Evolutionary conservation across 2,888 invertebrate genomes (phyloP), one percentile per base, ranked within the genome.

Genomic region (Pomacea canaliculata): DNA sequence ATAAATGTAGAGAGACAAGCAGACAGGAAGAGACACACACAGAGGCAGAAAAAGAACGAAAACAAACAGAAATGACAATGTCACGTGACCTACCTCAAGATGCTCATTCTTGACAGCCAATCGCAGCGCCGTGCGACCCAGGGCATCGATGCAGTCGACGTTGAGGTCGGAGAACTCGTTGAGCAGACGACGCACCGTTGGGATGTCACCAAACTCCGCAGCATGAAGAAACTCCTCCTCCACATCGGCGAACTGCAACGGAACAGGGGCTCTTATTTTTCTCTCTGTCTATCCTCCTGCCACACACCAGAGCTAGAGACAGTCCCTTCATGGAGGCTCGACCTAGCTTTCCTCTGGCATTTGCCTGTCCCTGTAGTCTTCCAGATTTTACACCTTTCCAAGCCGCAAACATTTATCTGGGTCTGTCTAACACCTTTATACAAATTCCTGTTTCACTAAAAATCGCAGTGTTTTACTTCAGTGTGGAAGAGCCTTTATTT

Each of bases 31-130:
- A 27, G n/a, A 16, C 19, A n/a, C 19, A 60, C 27, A 60, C 12
- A 62, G 62, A 9, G 37, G 60, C 37, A 62, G 48, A 71, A 60
- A 60, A 59, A 16, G 5, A 7, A 27, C 56, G 37, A 8, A 10
- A 46, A 60, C 0, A 37, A 71, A n/a, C 18, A 37, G 1, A 65
- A 65, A 16, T 27, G 18, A 65, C 23, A 12, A 65, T 27, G 37
- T 12, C 23, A 65, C 23, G 37, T 27, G 37, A 37, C 81, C 81
- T 81, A 90, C 90, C 84, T 89, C 90, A 10, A 88, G 80, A 73
- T 90, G 90, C 80, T 90, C 90, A 80, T 90, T 90, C 76, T 87
- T 89, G 10, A 90, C 88, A 1, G 90, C 89, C 66, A 90, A 82
- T 27, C 87, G 76, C 7, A 90, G 83, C 0, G 89, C 88, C 7